Conservation (phyloP, 64 coral and sea anemone genomes). For the Actinia equina region DNA sequence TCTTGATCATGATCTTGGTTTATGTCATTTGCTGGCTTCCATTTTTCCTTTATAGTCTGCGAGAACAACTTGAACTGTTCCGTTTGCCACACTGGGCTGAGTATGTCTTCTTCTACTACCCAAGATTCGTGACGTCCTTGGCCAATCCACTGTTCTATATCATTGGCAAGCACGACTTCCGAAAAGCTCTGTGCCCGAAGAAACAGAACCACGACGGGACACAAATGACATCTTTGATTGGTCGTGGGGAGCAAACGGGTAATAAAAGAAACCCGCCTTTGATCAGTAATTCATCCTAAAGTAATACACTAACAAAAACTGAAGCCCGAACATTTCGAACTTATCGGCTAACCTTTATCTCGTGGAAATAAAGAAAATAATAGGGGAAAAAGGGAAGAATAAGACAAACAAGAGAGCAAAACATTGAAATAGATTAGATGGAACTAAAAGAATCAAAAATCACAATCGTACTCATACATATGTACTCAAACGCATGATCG, state of each 20-base stretch:
- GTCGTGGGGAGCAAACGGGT: not conserved
- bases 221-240: constrained; percentile 1
- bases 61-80: not conserved
- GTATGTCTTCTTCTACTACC: constrained; percentile 54
- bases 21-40: constrained; percentile 70
- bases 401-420: not conserved
- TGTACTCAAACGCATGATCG: no score
- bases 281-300: not conserved
- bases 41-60: constrained; percentile 50
- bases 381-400: not conserved
- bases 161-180: constrained; percentile 68
- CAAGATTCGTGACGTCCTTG: constrained; percentile 61
- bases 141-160: constrained; percentile 60
- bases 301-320: not conserved
- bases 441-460: not conserved
- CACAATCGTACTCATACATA: no score
- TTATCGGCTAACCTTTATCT: not conserved
- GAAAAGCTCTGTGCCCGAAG: constrained; percentile 23
- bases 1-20: constrained; percentile 48
- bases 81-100: constrained; percentile 38
- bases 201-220: not conserved
- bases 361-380: not conserved
- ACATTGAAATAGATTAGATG: not conserved
- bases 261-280: not conserved
- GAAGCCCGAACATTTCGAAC: not conserved